phyloP scores from a whole-genome alignment of 2,888 invertebrate species.

The Pammene aurita region DNA sequence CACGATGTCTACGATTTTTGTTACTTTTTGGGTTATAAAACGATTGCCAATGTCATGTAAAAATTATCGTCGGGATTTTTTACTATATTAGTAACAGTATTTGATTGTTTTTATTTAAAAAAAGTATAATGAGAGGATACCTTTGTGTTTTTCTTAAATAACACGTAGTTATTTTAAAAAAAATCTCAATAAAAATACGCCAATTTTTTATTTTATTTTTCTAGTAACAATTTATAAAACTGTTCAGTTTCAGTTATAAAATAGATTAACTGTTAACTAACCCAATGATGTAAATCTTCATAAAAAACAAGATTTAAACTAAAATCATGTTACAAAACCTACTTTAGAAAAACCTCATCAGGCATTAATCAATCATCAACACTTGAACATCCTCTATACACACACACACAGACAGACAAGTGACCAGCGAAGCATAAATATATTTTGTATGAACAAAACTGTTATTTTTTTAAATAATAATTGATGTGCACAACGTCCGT shows the following conservation, averaged over 20 bases:
- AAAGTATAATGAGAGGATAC: too few species aligned
- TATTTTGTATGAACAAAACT: conserved; percentile 82
- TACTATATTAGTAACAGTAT: neutral
- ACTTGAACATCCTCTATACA: conserved; percentile 43
- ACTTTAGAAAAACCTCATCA: conserved; percentile 33
- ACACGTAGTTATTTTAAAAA: too few species aligned
- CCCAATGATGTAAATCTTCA: neutral
- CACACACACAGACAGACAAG: conserved; percentile 43
- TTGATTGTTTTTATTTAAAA: neutral
- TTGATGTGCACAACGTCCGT: conserved; percentile 70
- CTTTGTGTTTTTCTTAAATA: too few species aligned
- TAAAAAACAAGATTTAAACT: conserved; percentile 57
- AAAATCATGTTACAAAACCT: conserved; percentile 44
- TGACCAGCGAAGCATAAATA: conserved; percentile 74
- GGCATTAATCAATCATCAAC: conserved; percentile 70
- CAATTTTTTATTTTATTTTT: too few species aligned
- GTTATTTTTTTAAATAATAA: conserved; percentile 81
- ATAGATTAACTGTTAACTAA: too few species aligned
- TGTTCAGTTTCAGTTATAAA: too few species aligned
- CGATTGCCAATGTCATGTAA: neutral
- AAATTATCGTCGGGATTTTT: neutral
- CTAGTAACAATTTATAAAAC: neutral
- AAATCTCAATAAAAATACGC: too few species aligned
- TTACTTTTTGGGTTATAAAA: neutral
- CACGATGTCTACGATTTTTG: neutral